Evolutionary conservation across 2,888 invertebrate species (phyloP).

Genomic region (Tethea ocularis): DNA sequence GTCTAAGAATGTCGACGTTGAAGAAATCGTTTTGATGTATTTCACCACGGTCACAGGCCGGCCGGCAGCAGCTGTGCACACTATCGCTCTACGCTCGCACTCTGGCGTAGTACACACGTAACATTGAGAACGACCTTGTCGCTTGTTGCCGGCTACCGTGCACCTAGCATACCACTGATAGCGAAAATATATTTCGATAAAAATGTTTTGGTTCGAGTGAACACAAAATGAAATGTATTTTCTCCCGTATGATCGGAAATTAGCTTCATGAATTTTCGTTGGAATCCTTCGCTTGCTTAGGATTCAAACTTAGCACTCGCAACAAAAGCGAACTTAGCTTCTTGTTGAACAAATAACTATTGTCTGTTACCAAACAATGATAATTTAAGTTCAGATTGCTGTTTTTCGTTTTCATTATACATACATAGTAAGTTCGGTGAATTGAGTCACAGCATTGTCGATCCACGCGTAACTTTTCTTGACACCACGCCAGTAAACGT

Average conservation of each 20-base stretch:
- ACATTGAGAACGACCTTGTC: slow-evolving; percentile 76
- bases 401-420: not conserved
- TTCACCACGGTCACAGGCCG: slow-evolving; percentile 47
- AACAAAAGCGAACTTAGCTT: no score
- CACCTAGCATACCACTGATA: slow-evolving; percentile 38
- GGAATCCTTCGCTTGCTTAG: no score
- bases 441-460: slow-evolving; percentile 24
- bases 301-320: no score
- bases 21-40: slow-evolving; percentile 39
- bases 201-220: not conserved
- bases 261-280: no score
- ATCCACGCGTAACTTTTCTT: slow-evolving; percentile 36
- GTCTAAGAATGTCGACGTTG: slow-evolving; percentile 26
- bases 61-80: slow-evolving; percentile 53
- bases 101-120: slow-evolving; percentile 46
- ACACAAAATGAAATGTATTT: not conserved
- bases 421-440: slow-evolving; percentile 13
- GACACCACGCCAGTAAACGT: slow-evolving; percentile 17
- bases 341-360: no score
- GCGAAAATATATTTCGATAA: slow-evolving; percentile 37
- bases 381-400: not conserved
- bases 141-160: slow-evolving; percentile 58
- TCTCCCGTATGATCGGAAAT: no score
- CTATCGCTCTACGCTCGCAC: slow-evolving; percentile 28
- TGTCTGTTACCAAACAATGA: not conserved